Percentiles rank a stretch among this genome's conserved stretches.
These are phyloP conservation scores for Anabacerthia variegaticeps DNA, from an alignment of 2,797 vertebrate species.

Conservation along the genomic window DNA sequence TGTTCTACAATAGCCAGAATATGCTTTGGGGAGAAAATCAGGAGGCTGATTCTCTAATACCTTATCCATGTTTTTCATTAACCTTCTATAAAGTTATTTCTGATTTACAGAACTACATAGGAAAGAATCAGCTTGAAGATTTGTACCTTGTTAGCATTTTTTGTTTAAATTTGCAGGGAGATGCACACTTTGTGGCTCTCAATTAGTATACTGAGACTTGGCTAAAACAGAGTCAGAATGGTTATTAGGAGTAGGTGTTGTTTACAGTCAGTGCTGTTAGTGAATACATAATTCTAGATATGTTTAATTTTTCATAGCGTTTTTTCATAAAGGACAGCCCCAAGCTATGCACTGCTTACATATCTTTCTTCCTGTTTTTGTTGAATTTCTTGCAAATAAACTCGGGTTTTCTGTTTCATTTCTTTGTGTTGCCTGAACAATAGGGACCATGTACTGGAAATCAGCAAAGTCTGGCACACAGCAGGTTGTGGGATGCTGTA, in stretches of 20 bases:
- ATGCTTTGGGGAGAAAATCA: neutral
- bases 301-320: neutral
- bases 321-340: neutral
- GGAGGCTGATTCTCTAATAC: neutral
- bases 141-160: neutral
- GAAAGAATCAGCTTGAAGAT: neutral
- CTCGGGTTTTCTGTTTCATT: neutral
- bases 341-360: neutral
- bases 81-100: neutral
- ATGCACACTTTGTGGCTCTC: neutral
- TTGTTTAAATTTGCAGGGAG: neutral
- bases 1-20: neutral
- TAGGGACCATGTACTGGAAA: constrained; percentile 96
- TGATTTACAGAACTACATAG: neutral
- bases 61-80: neutral
- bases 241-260: neutral
- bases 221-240: neutral
- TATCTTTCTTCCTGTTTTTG: neutral
- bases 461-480: constrained; percentile 95
- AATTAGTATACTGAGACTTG: neutral
- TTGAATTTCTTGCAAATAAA: neutral
- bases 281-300: neutral
- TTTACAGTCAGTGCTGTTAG: neutral
- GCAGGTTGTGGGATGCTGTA: constrained; percentile 94
- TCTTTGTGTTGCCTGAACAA: neutral